phyloP scores from a whole-genome alignment of 30 jellyfish, hydroid and myxozoan species.

The Aurelia sp. region DNA sequence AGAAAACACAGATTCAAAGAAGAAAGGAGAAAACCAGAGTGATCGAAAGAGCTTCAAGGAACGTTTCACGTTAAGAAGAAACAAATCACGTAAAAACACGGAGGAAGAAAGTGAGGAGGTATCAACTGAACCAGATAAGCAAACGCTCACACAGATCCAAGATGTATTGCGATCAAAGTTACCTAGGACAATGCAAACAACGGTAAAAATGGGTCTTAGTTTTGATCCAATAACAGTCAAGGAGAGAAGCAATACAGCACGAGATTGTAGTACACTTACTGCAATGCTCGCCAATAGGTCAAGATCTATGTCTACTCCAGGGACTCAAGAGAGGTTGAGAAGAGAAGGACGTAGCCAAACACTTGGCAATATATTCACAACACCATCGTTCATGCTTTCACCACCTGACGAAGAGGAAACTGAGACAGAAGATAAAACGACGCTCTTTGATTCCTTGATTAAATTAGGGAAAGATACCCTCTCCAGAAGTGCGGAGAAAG shows the following conservation, averaged over 20 bases:
- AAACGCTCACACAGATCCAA: slow-evolving; percentile 64
- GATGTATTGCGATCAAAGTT: slow-evolving; percentile 57
- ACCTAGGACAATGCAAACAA: slow-evolving; percentile 70
- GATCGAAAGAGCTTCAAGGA: background rate
- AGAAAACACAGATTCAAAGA: background rate
- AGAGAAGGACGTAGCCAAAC: slow-evolving; percentile 19
- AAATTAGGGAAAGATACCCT: slow-evolving; percentile 34
- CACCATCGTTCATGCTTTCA: slow-evolving; percentile 43
- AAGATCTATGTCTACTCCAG: slow-evolving; percentile 45
- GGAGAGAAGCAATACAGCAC: slow-evolving; percentile 46
- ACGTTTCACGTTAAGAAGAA: slow-evolving; percentile 19
- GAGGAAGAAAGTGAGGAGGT: slow-evolving; percentile 8
- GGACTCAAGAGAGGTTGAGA: background rate
- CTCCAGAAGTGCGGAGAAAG: slow-evolving; percentile 12
- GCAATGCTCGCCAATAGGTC: slow-evolving; percentile 19
- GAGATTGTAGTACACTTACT: slow-evolving; percentile 28
- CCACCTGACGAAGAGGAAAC: slow-evolving; percentile 32
- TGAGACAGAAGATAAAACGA: background rate
- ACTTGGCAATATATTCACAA: background rate
- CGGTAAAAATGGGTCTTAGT: slow-evolving; percentile 77
- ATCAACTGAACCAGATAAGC: slow-evolving; percentile 19
- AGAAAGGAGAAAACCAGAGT: background rate
- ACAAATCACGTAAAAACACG: background rate
- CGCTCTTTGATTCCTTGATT: background rate
- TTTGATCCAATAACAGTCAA: slow-evolving; percentile 64